Base-by-base conservation (phyloP, 2,888 invertebrate species). In the Zygogramma bicolorata region DNA sequence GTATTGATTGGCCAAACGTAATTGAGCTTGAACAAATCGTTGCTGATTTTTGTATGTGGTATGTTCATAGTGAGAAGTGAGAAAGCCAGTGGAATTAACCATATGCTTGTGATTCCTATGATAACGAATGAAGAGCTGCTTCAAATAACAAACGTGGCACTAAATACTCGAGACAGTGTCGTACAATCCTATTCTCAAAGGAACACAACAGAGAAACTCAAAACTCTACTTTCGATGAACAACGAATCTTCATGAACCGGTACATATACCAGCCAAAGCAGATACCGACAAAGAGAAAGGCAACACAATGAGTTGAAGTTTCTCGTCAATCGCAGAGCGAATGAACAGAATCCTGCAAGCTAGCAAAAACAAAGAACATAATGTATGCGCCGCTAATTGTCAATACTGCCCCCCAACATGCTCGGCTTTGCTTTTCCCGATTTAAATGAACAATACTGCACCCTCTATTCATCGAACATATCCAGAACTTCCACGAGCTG, bases 401-500 rank as follows among this genome's bases (percentile, higher is more conserved):
- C 53, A 53, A 53, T 53, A 46, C 27, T 27, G 13, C 29, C 29
- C 38, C 3, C 3, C 15, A 8, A 7, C 40, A 42, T 40, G 25
- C 46, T 31, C 61, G 18, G 13, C 46, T n/a, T 46, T 57, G 57
- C 20, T 57, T 65, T 22, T 31, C 65, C n/a, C n/a, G n/a, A n/a
- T n/a, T n/a, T n/a, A 38, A 53, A 65, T 65, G 53, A 53, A 53
- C 49, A 65, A 65, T 53, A 20, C 25, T 13, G 15, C 29, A 13
- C 10, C 34, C 57, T 57, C 22, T 65, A 57, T 57, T 57, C 34
- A 65, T 57, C 8, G 53, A 53, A 46, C n/a, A 53, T 57, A 25
- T 53, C 27, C 6, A 53, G 27, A 59, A 61, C 61, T 68, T 46
- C 62, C 22, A 29, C 57, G 46, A 53, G 22, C 60, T 34, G 46